Evolutionary conservation across 2,113 vertebrate genomes (phyloP), one percentile per base, ranked within the genome.

Genomic region (Thryonomys swinderianus): DNA sequence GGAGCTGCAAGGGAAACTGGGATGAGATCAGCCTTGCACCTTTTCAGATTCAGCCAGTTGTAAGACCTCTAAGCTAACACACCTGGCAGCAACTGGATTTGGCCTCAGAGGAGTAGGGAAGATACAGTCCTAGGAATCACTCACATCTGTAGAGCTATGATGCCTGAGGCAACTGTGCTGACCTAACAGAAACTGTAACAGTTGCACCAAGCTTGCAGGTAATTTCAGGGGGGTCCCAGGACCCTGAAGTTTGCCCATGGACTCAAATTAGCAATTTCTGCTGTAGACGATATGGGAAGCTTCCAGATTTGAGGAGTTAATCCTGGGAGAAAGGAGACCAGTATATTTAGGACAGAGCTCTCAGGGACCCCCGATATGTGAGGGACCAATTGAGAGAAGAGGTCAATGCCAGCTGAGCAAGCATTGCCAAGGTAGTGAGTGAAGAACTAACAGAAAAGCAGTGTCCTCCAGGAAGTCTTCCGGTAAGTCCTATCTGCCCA

Each of bases 1-100:
- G 0, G 34, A 51, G 48, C 1, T 6, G 5, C 17, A 23, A 62
- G 32, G 27, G 2, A n/a, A n/a, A 0, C 8, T 7, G 40, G 30
- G 5, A 95, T 8, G 18, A 64, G 16, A 3, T 10, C 55, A 76
- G 69, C 11, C 12, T 6, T 61, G 14, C 25, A 32, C 10, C 42
- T n/a, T 57, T 61, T 69, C 34, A 80, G 25, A 16, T 57, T 82
- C 42, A 86, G 53, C 51, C 40, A 81, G 16, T 40, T 83, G 17
- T 32, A 61, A 95, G 76, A 81, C 69, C 59, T 81, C 25, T 32
- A 83, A 21, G 3, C 8, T 61, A 4, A 0, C 0, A 1, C 61
- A 3, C 4, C 3, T n/a, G 12, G 0, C 13, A 21, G 21, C 32
- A 34, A 21, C 20, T 18, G 16, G 30, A 74, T 9, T 34, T 40